phyloP scores from a whole-genome alignment of 2,797 vertebrate genomes.

The Crocodylus rhombifer region DNA sequence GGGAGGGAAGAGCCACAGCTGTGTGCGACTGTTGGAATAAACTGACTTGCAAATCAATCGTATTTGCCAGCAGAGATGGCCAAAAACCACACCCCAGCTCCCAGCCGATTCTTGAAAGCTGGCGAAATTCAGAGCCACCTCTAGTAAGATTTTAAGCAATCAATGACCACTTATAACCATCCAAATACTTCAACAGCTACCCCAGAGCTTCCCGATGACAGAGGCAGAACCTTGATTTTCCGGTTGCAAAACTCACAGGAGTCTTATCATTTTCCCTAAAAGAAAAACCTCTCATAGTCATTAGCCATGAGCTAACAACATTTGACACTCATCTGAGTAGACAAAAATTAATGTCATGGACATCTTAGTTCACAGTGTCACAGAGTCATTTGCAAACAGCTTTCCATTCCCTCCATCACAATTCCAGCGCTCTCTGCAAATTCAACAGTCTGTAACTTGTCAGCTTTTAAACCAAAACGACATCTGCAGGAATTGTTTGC shows the following conservation, averaged over 20 bases:
- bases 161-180: background rate
- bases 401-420: background rate
- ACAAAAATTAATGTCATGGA: background rate
- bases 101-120: background rate
- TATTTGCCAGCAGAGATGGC: background rate
- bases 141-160: background rate
- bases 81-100: background rate
- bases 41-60: background rate
- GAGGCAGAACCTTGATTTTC: background rate
- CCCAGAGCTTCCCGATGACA: background rate
- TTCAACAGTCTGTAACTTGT: background rate
- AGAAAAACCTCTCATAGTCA: background rate
- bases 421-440: fast-evolving
- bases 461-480: background rate
- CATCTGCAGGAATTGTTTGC: background rate
- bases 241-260: background rate
- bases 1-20: no score
- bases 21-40: background rate
- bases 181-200: background rate
- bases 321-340: background rate
- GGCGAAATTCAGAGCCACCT: background rate
- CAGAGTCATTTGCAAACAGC: no score
- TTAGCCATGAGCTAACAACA: background rate
- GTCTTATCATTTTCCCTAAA: constrained; percentile 20
- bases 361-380: no score